These are phyloP conservation scores for Halocaridina rubra DNA, from an alignment of 2,888 invertebrate genomes.

Conservation along the genomic window DNA sequence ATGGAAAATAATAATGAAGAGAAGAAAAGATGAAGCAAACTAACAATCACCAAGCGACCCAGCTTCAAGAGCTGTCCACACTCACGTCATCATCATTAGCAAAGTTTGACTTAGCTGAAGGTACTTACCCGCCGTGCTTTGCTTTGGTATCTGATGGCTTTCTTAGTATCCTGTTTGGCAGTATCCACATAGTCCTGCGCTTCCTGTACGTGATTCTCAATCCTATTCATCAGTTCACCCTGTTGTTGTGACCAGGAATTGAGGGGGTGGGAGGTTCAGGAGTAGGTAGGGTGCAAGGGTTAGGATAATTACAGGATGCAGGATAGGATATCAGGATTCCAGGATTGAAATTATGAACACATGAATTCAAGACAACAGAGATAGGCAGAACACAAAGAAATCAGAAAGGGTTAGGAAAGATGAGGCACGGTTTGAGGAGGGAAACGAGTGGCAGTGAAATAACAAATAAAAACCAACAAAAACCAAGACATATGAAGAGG, in stretches of 20 bases:
- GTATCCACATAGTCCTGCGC: slow-evolving; percentile 99
- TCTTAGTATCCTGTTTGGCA: slow-evolving; percentile 99
- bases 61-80: slow-evolving; percentile 39
- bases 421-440: slow-evolving; percentile 31
- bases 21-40: background rate
- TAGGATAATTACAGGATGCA: slow-evolving; percentile 38
- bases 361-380: slow-evolving; percentile 50
- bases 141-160: slow-evolving; percentile 99
- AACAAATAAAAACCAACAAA: slow-evolving; percentile 31
- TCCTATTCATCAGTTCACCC: slow-evolving; percentile 99
- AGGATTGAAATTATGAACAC: slow-evolving; percentile 20
- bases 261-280: background rate
- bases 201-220: slow-evolving; percentile 99
- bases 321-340: slow-evolving; percentile 4
- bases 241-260: slow-evolving; percentile 69
- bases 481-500: slow-evolving; percentile 47
- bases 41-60: slow-evolving; percentile 42
- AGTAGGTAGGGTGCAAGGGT: background rate
- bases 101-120: too few species aligned
- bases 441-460: slow-evolving; percentile 36
- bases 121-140: slow-evolving; percentile 98
- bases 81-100: slow-evolving; percentile 12
- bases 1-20: background rate
- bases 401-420: slow-evolving; percentile 27
- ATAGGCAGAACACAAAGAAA: slow-evolving; percentile 38